Evolutionary conservation across 2,113 vertebrate species (phyloP), one percentile per base, ranked within the genome.

Genomic region (Salvelinus fontinalis): DNA sequence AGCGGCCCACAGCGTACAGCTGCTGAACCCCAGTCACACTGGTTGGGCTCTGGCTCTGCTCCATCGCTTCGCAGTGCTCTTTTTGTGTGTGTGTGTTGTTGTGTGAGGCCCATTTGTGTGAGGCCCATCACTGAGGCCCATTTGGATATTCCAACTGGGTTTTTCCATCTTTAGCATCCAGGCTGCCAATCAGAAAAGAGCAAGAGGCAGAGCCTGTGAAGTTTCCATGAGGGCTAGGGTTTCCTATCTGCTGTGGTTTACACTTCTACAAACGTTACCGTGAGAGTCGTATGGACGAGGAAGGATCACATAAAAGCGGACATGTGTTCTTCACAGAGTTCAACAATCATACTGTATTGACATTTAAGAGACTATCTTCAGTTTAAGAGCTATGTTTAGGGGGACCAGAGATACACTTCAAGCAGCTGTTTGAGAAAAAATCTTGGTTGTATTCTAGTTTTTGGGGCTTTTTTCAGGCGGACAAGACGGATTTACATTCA

Each of bases 1-100:
- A 74, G 68, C 68, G 79, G 84, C 81, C 67, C 48, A 79, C 79
- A 77, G 22, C 78, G 80, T 72, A 79, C 83, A 86, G 87, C 85
- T 88, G 87, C 71, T 75, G 76, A 80, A 68, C 81, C 75, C 84
- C 75, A 44, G 64, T 66, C 64, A 67, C 65, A 14, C 27, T 57
- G 54, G 18, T 7, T 57, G 65, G 74, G 84, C 86, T 81, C 69
- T 83, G 87, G 86, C 86, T 16, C 73, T 71, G 75, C 39, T 79
- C 87, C 85, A 85, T 65, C 60, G 59, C 79, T 76, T 82, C 74
- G 79, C 78, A 71, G 75, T 76, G 68, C 83, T 66, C 77, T 54
- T 14, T 54, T 54, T 54, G 49, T 54, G 14, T 18, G 49, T 18
- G 49, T 54, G 49, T 54, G 49, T 54, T 51, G 12, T 13, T 16